Evolutionary conservation across 1,140 invertebrate genomes (phyloP).

Genomic region (Drosophila biarmipes): DNA sequence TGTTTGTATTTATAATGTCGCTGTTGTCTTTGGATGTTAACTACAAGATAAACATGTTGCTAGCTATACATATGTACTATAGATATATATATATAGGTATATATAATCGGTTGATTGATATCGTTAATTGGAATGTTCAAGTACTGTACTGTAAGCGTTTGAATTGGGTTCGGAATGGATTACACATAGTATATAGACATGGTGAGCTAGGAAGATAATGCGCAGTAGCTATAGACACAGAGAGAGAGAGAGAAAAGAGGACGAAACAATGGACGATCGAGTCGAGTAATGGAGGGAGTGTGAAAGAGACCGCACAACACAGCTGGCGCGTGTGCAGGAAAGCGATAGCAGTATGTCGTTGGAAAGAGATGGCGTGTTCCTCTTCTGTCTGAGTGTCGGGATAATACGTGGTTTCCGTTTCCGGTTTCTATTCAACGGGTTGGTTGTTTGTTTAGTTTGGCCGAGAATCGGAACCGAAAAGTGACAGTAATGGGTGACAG

Average conservation of each 20-base stretch:
- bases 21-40: conserved; percentile 55
- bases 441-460: not conserved
- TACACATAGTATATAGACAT: conserved; percentile 37
- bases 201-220: conserved; percentile 13
- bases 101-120: conserved; percentile 42
- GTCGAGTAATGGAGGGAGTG: conserved; percentile 6
- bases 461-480: conserved; percentile 61
- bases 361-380: conserved; percentile 22
- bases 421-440: not conserved
- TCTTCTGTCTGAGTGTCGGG: conserved; percentile 40
- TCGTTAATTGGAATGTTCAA: conserved; percentile 49
- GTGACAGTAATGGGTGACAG: conserved; percentile 59
- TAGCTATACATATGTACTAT: conserved; percentile 79
- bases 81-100: conserved; percentile 61
- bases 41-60: conserved; percentile 79
- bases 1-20: conserved; percentile 51
- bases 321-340: conserved; percentile 26
- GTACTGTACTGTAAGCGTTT: conserved; percentile 77
- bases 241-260: conserved; percentile 34
- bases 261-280: conserved; percentile 36
- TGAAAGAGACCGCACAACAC: conserved; percentile 25
- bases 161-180: conserved; percentile 23
- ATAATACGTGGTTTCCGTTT: conserved; percentile 15
- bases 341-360: conserved; percentile 38
- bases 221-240: conserved; percentile 25